phyloP scores from a whole-genome alignment of 2,888 invertebrate genomes.

The Oasisia sp. region DNA sequence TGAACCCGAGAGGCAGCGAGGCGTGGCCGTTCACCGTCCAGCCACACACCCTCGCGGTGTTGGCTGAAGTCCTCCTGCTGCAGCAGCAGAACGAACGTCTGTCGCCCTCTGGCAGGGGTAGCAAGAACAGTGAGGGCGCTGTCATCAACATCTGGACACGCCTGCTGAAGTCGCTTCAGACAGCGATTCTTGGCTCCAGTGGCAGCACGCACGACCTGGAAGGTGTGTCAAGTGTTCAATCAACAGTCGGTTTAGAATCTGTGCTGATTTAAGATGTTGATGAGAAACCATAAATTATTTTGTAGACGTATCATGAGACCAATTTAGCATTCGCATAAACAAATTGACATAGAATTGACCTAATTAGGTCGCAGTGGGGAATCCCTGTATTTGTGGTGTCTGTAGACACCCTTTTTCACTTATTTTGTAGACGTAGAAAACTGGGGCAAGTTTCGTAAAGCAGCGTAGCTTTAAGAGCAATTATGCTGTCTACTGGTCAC shows the following conservation, averaged over 20 bases:
- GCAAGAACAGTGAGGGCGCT: slow-evolving; percentile 78
- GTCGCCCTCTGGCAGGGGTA: slow-evolving; percentile 73
- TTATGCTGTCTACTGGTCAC: no score
- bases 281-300: no score
- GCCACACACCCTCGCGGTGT: slow-evolving; percentile 80
- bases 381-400: no score
- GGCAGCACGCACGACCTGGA: slow-evolving; percentile 72
- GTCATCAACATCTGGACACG: slow-evolving; percentile 93
- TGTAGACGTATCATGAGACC: no score
- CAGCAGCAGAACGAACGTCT: slow-evolving; percentile 67
- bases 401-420: no score
- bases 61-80: slow-evolving; percentile 82
- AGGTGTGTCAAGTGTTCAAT: slow-evolving; percentile 42
- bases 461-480: no score
- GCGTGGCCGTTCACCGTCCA: slow-evolving; percentile 82
- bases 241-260: slow-evolving; percentile 20
- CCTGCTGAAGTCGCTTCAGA: slow-evolving; percentile 80
- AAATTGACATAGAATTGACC: no score
- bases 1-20: slow-evolving; percentile 72
- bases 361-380: no score
- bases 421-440: no score
- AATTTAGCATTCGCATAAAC: no score
- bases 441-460: no score
- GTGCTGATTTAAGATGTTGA: no score
- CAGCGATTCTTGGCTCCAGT: background rate